Base-by-base conservation (phyloP, 2,888 invertebrate genomes). In the Parapristionchus giblindavisi region DNA sequence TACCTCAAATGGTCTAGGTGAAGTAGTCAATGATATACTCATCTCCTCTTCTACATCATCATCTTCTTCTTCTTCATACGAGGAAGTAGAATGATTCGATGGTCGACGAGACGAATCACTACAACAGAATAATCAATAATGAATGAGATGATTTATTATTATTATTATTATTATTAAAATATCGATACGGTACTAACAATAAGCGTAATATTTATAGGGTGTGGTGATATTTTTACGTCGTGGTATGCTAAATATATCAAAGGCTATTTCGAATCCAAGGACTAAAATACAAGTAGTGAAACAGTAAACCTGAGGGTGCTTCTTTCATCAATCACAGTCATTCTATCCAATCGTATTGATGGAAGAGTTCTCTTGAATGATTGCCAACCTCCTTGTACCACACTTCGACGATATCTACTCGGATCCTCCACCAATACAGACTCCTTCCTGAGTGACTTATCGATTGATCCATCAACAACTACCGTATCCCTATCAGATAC, bases 331-430 rank as follows among this genome's bases (percentile, higher is more conserved):
- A 51, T 34, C 1, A 66, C 21, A 5, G 66, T 51, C 66, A 66
- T 66, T 21, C 66, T 66, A 3, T 66, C 66, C 29, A 66, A 27
- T 51, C 48, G 48, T 48, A 48, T 11, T n/a, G n/a, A n/a, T n/a
- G n/a, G n/a, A n/a, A 48, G 11, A 14, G 48, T 48, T 48, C 48
- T 14, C 66, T 48, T 36, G 48, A 51, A 32, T 51, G 66, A 43
- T 32, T 48, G 8, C 32, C 29, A 43, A 27, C 51, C n/a, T 34
- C 11, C 51, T 51, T 66, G 32, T 36, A 48, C 34, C 34, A 6
- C n/a, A 51, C 32, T 24, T 66, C 34, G n/a, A 51, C 51, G 14
- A 27, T 65, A 11, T 43, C 14, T 21, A n/a, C 60, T 3, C 36
- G 27, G 34, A n/a, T 60, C 34, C 60, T 60, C 34, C 60, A 60